These are phyloP conservation scores for Delphinus delphis DNA, from an alignment of 2,113 vertebrate species.

Conservation along the genomic window DNA sequence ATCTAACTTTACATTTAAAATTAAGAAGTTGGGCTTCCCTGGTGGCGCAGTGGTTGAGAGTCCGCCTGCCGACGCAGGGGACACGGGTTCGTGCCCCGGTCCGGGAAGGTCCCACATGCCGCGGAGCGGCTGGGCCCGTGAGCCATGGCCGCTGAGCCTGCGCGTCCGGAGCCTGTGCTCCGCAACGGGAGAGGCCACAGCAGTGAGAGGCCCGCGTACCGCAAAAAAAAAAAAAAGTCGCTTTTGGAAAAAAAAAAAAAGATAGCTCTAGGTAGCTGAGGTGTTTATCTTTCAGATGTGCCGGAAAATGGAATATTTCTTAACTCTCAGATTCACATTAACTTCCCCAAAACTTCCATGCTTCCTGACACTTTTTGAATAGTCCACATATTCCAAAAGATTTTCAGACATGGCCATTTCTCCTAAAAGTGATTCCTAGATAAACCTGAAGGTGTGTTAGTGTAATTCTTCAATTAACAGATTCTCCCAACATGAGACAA, in stretches of 20 bases:
- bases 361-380: neutral
- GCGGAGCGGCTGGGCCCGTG: no score
- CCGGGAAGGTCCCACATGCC: no score
- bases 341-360: neutral
- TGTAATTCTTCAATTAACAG: neutral
- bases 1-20: neutral
- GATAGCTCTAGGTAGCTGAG: neutral
- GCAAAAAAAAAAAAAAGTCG: no score
- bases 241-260: neutral
- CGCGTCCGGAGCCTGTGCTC: no score
- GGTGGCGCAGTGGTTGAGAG: no score
- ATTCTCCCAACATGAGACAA: neutral
- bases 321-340: neutral
- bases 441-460: neutral
- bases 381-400: neutral
- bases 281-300: neutral
- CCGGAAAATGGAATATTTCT: neutral
- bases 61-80: rapidly evolving
- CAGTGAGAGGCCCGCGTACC: no score
- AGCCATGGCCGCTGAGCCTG: no score
- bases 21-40: neutral
- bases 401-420: neutral
- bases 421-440: neutral
- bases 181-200: no score
- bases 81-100: no score